Base-by-base conservation (phyloP, 2,797 vertebrate genomes). In the Sylvilagus floridanus region DNA sequence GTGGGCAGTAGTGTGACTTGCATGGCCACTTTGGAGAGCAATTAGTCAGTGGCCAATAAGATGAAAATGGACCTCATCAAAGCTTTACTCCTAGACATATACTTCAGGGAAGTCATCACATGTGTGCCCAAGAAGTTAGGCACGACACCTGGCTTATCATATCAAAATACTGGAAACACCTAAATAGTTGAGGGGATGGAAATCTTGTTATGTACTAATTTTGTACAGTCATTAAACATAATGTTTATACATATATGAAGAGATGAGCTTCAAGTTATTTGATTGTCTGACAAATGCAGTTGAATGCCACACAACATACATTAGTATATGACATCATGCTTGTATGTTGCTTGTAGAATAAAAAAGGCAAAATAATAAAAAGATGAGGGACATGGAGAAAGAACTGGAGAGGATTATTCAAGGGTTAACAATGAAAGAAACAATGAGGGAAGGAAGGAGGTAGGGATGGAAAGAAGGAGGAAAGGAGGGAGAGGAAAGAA, bases 301-400 rank as follows among this genome's bases (percentile, higher is more conserved):
- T 84, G 78, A 54, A 66, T 65, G 65, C 12, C n/a, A 90, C 9
- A 52, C 8, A 35, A 62, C 21, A 57, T n/a, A 57, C 7, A 73
- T 66, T 62, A 54, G 22, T 47, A 50, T 73, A 86, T 68, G 50
- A 78, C 7, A 47, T 62, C 60, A 57, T 73, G 68, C 66, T n/a
- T 26, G 62, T 52, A 21, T 71, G 52, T 37, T 89, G 57, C 30
- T 76, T 66, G n/a, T 47, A 93, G 35, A 63, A 62, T 84, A 57
- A 88, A 89, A 65, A 78, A 42, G 21, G 65, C 37, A 63, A 42
- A 66, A 79, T 50, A 65, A 86, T n/a, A 84, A 35, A 89, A 71
- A 84, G 79, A 52, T 35, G 21, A 71, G 35, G 7, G 47, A 26
- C 24, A 69, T 14, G 73, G 35, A 88, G 32, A 66, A 87, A 84